Base-by-base conservation (phyloP, 2,888 invertebrate genomes). In the Xanthia icteritia region DNA sequence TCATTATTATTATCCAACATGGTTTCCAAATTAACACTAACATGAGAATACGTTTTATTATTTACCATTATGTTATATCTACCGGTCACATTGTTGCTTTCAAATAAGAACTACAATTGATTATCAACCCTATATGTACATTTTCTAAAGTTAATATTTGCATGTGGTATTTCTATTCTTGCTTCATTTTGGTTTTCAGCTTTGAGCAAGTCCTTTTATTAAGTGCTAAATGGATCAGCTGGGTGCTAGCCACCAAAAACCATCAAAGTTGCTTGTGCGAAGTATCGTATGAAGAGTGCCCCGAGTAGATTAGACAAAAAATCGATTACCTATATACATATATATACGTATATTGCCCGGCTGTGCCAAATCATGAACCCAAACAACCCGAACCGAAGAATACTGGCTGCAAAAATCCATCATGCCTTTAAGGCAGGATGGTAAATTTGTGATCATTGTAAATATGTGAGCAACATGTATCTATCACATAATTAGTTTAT, bases 1-100 rank as follows among this genome's bases (percentile, higher is more conserved):
- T 54, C 64, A 1, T 45, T 54, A 76, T 83, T 68, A 73, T 54
- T 66, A 75, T 63, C 71, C 77, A 80, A 82, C 83, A 86, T 76
- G 87, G 82, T 88, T 86, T 87, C 85, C 76, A 88, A 89, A 88
- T 90, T 90, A 90, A 76, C 89, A 89, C 79, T 42, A 85, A 36
- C 68, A 81, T 68, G 84, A 82, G 73, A 86, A 84, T 82, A 58
- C 63, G 66, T 75, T 86, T 84, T 81, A 77, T 79, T 83, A 78
- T 69, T 78, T 68, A 79, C 68, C 67, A 67, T 72, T 73, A 69
- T 54, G 42, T 20, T 60, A 54, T 66, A 54, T 42, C 27, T n/a
- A 61, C 60, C n/a, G 27, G 54, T 45, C 54, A 66, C n/a, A 27
- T 66, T 61, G 27, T 45, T 45, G 79, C 27, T 72, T 70, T 60